These are phyloP conservation scores for Jacana jacana DNA, from an alignment of 2,113 vertebrate species.

Conservation along the genomic window DNA sequence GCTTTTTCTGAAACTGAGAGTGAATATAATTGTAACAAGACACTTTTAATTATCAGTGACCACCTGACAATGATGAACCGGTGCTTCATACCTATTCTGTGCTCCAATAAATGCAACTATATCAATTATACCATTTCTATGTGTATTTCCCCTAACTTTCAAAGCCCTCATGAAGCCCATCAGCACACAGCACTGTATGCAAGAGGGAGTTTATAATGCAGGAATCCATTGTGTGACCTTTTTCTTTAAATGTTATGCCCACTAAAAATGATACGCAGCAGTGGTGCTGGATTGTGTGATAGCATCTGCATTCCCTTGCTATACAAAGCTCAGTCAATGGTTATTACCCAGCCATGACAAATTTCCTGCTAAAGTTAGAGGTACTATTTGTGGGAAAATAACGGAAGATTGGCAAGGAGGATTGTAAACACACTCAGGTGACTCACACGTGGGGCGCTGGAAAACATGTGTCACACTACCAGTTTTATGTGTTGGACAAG, in stretches of 20 bases:
- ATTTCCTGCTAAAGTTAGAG: background rate
- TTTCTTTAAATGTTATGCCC: background rate
- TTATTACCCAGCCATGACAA: background rate
- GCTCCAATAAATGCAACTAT: background rate
- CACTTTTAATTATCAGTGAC: background rate
- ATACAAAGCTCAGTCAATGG: background rate
- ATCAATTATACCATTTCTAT: background rate
- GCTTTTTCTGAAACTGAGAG: background rate
- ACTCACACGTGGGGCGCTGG: background rate
- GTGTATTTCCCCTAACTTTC: background rate
- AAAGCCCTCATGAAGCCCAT: background rate
- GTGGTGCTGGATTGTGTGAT: background rate
- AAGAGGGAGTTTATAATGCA: background rate
- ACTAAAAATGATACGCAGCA: background rate
- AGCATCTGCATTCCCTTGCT: background rate
- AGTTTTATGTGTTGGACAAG: background rate
- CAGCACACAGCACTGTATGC: background rate
- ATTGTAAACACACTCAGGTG: background rate
- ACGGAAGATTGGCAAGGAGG: background rate
- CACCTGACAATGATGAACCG: background rate
- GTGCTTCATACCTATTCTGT: background rate
- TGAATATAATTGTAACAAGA: background rate
- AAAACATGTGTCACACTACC: background rate
- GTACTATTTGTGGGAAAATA: background rate
- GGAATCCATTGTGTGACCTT: background rate